Evolutionary conservation across 2,113 vertebrate species (phyloP), one percentile per base, ranked within the genome.

Genomic region (Eleginops maclovinus): DNA sequence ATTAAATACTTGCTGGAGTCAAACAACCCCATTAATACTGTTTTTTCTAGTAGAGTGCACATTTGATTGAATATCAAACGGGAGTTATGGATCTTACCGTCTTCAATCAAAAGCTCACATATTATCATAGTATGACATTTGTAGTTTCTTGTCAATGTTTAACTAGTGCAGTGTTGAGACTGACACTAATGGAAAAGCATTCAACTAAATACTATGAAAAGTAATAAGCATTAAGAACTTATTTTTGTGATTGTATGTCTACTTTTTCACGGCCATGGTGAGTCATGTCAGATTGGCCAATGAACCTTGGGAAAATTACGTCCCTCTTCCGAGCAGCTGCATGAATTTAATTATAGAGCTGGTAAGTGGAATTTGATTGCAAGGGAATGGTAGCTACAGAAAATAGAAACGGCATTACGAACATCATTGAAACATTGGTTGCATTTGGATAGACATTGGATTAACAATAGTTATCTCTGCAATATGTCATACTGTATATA

Each of bases 291-390:
- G 21, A 67, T 8, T 46, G 54, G 13, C 28, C 43, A 36, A 62
- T 81, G 60, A 88, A 64, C 87, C 74, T 77, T 77, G 71, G 70
- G 79, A 71, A 79, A 83, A 79, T 26, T 0, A 75, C 80, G 76
- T 67, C 72, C 72, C 16, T 75, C 44, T 71, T 81, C 36, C 51
- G 46, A 85, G 44, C 69, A 81, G 69, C 73, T 86, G 66, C 22
- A 53, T 26, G 56, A 56, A 75, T 90, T 75, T 85, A 88, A 89
- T 85, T 82, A 86, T 70, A 75, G 62, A 67, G 21, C 50, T 63
- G 28, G 50, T 19, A 7, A 86, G 44, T 31, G 58, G 65, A 70
- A 76, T 70, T 68, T 83, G 67, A 73, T 24, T 63, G 9, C 44
- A 56, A n/a, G 41, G 71, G 8, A 43, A 44, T 40, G 53, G 21